phyloP scores from a whole-genome alignment of 2,113 vertebrate genomes.

The Antennarius striatus region DNA sequence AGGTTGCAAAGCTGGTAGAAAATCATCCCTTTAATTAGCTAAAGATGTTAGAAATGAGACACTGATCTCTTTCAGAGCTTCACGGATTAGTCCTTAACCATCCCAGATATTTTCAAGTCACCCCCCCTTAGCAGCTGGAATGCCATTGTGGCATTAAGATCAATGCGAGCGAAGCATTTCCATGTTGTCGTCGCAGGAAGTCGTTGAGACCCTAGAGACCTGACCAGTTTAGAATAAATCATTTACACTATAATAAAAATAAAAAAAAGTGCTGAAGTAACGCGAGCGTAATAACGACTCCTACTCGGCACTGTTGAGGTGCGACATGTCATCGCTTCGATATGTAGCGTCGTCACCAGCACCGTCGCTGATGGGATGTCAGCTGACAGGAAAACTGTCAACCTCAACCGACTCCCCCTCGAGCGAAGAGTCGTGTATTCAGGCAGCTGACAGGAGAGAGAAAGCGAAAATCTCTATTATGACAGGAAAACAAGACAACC shows the following conservation, averaged over 20 bases:
- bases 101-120: background rate
- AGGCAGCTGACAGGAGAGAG: background rate
- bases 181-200: too few relatives aligned
- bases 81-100: background rate
- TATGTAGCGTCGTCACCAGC: background rate
- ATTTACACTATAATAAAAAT: background rate
- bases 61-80: too few relatives aligned
- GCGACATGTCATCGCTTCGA: background rate
- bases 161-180: background rate
- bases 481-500: background rate
- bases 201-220: too few relatives aligned
- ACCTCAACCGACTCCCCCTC: background rate
- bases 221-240: too few relatives aligned
- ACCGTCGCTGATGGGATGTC: background rate
- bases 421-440: too few relatives aligned
- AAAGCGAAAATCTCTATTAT: background rate
- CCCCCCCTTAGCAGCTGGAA: too few relatives aligned
- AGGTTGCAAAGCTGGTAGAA: too few relatives aligned
- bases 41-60: too few relatives aligned
- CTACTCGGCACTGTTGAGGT: background rate
- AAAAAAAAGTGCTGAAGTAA: slow-evolving; percentile 4
- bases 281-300: background rate
- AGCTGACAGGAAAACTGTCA: slow-evolving; percentile 11
- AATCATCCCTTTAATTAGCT: too few relatives aligned
- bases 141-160: background rate